Evolutionary conservation across 2,888 invertebrate species (phyloP), one percentile per base, ranked within the genome.

Genomic region (Caenorhabditis angaria): DNA sequence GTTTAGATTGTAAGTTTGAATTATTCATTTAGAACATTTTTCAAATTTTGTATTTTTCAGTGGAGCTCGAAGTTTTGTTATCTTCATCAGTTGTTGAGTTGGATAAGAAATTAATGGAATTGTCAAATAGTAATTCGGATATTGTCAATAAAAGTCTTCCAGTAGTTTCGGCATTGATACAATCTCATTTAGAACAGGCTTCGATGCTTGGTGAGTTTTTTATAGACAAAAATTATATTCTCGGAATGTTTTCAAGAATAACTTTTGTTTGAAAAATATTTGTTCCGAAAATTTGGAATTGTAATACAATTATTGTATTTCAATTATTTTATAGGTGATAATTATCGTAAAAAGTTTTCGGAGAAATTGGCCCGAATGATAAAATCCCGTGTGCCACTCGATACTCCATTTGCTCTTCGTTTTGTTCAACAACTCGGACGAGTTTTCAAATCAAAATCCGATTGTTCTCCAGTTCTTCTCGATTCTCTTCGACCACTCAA

Each of bases 401-500:
- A 81, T 59, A 69, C 76, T 18, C 64, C 67, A 10, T 72, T 65
- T 53, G 66, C 68, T 14, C 55, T 72, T 28, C 50, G 81, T 63
- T 70, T 81, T 29, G 81, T 81, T 0, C 81, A 81, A 51, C 79
- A 79, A 25, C 56, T 80, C 54, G 76, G 76, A 55, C 70, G 79
- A 32, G 70, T 81, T 14, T 65, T 81, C 51, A 65, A 72, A 18
- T 65, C 78, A 18, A 65, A 76, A 29, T 69, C 72, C 29, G 72
- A 77, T 24, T 63, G 71, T 22, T 66, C 75, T 0, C 67, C 71
- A 0, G 74, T 77, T 18, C 70, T 84, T 20, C 65, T 77, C 14
- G 85, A 85, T 48, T 81, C 85, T 2, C 64, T 85, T 6, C 65
- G 80, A 22, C 85, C 85, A n/a, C 67, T 85, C 25, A 85, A 85